Percentiles rank a stretch among this genome's conserved stretches.
These are phyloP conservation scores for Crocidura indochinensis DNA, from an alignment of 2,797 vertebrate genomes.

Conservation along the genomic window DNA sequence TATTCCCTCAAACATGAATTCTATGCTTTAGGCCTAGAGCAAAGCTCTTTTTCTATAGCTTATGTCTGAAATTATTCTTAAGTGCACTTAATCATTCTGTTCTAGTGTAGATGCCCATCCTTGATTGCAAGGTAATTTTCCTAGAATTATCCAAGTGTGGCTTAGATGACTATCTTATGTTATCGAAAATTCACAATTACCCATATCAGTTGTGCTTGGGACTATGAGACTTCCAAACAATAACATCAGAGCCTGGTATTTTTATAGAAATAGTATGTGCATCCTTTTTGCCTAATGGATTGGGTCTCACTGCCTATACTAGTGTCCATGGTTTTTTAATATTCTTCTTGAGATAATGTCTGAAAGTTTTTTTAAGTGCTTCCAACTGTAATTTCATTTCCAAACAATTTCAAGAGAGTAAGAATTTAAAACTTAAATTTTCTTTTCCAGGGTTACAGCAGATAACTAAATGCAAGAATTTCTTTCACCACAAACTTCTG, in stretches of 20 bases:
- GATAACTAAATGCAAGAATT: conserved; percentile 19
- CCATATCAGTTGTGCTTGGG: neutral
- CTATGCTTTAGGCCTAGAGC: conserved; percentile 33
- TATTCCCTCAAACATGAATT: conserved; percentile 22
- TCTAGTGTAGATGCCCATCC: neutral
- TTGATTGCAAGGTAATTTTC: conserved; percentile 34
- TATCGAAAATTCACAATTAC: conserved; percentile 55
- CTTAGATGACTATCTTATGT: conserved; percentile 22
- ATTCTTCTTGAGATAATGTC: conserved; percentile 34
- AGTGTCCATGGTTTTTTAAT: conserved; percentile 20
- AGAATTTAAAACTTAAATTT: conserved; percentile 58
- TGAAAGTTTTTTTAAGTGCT: conserved; percentile 49
- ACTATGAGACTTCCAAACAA: conserved; percentile 54
- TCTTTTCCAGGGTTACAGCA: neutral
- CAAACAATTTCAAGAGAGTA: conserved; percentile 20
- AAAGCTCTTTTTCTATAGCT: conserved; percentile 14
- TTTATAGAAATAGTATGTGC: conserved; percentile 35
- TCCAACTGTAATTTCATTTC: conserved; percentile 69
- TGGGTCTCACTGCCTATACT: neutral
- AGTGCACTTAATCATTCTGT: neutral
- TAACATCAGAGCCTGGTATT: conserved; percentile 13
- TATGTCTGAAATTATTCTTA: neutral
- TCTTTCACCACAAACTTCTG: conserved; percentile 29
- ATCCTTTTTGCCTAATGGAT: conserved; percentile 51
- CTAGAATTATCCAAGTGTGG: conserved; percentile 3